Base-by-base conservation (phyloP, 92 coral and sea anemone species). In the Heliopora coerulea region DNA sequence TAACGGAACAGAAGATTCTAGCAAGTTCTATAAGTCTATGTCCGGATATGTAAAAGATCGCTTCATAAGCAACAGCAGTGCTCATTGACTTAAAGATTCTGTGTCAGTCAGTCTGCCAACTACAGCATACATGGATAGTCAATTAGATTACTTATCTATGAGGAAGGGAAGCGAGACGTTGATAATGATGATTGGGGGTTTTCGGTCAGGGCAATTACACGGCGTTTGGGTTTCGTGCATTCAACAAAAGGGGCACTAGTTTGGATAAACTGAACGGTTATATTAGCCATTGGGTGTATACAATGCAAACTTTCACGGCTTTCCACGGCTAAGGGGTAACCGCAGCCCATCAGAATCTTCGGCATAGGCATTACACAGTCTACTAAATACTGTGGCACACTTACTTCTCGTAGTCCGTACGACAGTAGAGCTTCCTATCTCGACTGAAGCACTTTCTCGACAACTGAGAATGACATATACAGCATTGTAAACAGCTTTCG, bases 381-480 rank as follows among this genome's bases (percentile, higher is more conserved):
- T 4, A 37, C 42, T 4, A 37, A 37, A 37, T 4, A 37, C 42
- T 37, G 11, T 11, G 11, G 11, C 15, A 8, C 54, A 93, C 99
- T 90, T 86, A 95, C 99, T 95, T 95, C 64, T 95, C 99, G 46
- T 95, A 95, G 83, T 95, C 99, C 24, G 73, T 86, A 7, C 99
- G 84, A 73, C 99, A 95, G 81, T 90, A 95, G 32, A 95, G 95
- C 79, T 95, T 95, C 29, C 96, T 83, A 68, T 95, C 99, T 63
- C 91, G 88, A 69, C 99, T 95, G 85, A 95, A 95, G 82, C 99
- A 95, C 12, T 96, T 90, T 82, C 99, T 79, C 13, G 99, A 95
- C 39, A 95, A 73, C 5, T 90, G 89, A 8, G 85, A 78, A 19
- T 96, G 87, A 78, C 99, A 95, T 23, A 90, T 89, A 62, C 99